Percentiles rank a stretch among this genome's conserved stretches.
Evolutionary conservation across 2,888 invertebrate genomes (phyloP).

Genomic region (Alloplasta piceator): DNA sequence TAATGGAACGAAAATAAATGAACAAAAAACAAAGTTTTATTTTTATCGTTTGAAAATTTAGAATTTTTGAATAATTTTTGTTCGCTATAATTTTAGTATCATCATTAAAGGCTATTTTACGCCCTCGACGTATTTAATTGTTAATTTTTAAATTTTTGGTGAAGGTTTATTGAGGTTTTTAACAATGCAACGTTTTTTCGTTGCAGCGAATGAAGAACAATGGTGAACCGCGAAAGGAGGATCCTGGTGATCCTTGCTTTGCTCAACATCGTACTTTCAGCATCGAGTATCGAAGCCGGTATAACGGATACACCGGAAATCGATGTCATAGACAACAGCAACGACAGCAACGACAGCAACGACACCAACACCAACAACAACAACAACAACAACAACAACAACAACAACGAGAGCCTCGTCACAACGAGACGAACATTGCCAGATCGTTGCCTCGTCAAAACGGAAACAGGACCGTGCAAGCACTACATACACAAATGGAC

Average conservation of each 20-base stretch:
- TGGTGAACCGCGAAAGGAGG: conserved; percentile 75
- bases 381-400: conserved; percentile 61
- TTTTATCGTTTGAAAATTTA: too few species aligned
- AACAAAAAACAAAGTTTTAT: too few species aligned
- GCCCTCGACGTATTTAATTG: too few species aligned
- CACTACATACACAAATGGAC: conserved; percentile 89
- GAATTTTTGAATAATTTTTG: too few species aligned
- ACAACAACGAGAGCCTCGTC: conserved; percentile 38
- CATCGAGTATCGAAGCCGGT: conserved; percentile 67
- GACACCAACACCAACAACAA: conserved; percentile 7
- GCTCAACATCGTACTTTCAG: conserved; percentile 68
- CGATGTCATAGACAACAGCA: conserved; percentile 68
- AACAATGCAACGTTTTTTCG: background rate
- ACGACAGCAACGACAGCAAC: conserved; percentile 1
- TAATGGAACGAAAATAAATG: too few species aligned
- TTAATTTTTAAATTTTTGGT: background rate
- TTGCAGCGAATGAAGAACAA: conserved; percentile 77
- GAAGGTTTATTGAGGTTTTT: background rate
- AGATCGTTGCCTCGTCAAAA: conserved; percentile 84
- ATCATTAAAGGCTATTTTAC: too few species aligned
- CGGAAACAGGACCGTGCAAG: conserved; percentile 86
- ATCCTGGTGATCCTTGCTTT: conserved; percentile 78
- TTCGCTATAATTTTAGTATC: too few species aligned
- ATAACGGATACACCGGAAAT: conserved; percentile 73
- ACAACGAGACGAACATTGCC: conserved; percentile 75